A percentile compares a stretch with the other conserved stretches of the same genome.
Evolutionary conservation across 2,888 invertebrate species (phyloP).

Genomic region (Diachrysia chrysitis): DNA sequence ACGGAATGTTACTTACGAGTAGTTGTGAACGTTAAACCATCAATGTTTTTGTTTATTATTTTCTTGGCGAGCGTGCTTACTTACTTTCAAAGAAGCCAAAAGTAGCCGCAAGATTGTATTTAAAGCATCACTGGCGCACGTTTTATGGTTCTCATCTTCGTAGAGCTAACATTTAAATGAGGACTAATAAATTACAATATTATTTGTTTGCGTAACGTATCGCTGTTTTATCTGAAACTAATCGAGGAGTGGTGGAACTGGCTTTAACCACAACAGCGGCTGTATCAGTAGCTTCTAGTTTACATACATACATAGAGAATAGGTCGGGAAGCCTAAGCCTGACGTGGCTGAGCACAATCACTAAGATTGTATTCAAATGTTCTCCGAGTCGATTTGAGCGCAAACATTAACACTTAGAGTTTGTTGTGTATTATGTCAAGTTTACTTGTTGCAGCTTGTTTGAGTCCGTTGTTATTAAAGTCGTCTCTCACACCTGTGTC

Average conservation of each 20-base stretch:
- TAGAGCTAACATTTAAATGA: conserved; percentile 33
- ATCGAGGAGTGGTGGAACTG: conserved; percentile 48
- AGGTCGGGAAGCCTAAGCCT: conserved; percentile 21
- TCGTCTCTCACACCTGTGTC: conserved; percentile 42
- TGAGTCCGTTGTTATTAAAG: conserved; percentile 46
- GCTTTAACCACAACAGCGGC: conserved; percentile 41
- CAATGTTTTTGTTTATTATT: conserved; percentile 58
- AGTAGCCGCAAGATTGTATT: conserved; percentile 25
- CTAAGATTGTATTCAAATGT: conserved; percentile 52
- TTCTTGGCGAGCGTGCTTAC: conserved; percentile 32
- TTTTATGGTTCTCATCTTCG: conserved; percentile 24
- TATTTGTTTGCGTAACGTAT: conserved; percentile 26
- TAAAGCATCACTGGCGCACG: conserved; percentile 12
- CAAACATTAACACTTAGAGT: conserved; percentile 33
- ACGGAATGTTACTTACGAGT: conserved; percentile 56
- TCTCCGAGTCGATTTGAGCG: conserved; percentile 21
- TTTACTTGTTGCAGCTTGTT: conserved; percentile 31
- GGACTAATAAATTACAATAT: conserved; percentile 20
- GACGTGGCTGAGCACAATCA: conserved; percentile 35
- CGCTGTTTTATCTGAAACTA: conserved; percentile 39
- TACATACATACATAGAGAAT: conserved; percentile 15
- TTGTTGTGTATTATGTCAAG: conserved; percentile 37
- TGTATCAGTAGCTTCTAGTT: conserved; percentile 3
- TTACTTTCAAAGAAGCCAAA: conserved; percentile 43
- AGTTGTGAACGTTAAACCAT: conserved; percentile 49